These are phyloP conservation scores for Clunio marinus DNA, from an alignment of 2,888 invertebrate genomes.

Conservation along the genomic window DNA sequence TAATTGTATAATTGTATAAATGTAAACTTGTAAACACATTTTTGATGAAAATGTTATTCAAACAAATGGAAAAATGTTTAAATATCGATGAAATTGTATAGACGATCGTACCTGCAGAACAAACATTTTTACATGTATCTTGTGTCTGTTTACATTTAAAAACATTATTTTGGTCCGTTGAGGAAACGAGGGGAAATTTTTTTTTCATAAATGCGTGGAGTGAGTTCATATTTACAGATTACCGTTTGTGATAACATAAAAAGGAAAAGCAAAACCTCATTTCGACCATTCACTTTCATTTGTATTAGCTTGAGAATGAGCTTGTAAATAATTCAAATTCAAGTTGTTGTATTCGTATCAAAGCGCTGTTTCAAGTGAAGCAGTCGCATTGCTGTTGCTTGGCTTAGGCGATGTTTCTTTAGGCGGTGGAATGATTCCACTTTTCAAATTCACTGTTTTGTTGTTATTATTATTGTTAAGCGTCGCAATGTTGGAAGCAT, in stretches of 20 bases:
- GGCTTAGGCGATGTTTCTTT: slow-evolving; percentile 43
- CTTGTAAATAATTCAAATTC: slow-evolving; percentile 33
- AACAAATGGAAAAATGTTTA: not conserved
- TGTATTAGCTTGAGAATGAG: slow-evolving; percentile 10
- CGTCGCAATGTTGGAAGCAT: not conserved
- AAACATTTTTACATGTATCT: not conserved
- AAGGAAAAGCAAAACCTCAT: not conserved
- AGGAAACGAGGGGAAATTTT: slow-evolving; percentile 2
- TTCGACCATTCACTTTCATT: slow-evolving; percentile 12
- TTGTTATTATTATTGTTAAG: slow-evolving; percentile 38
- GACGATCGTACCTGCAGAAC: no score
- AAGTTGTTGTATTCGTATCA: slow-evolving; percentile 46
- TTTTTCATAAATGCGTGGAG: not conserved
- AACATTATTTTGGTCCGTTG: slow-evolving; percentile 18
- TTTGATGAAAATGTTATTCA: no score
- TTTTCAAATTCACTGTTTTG: slow-evolving; percentile 39
- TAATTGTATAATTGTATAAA: no score
- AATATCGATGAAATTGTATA: no score
- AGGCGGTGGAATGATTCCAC: slow-evolving; percentile 40
- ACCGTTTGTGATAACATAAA: not conserved
- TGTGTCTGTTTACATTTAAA: not conserved
- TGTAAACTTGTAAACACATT: no score
- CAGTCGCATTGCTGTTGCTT: slow-evolving; percentile 45
- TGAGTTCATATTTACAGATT: not conserved
- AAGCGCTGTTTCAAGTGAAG: slow-evolving; percentile 63